Conservation (phyloP, 1,140 invertebrate genomes). For the Drosophila teissieri region DNA sequence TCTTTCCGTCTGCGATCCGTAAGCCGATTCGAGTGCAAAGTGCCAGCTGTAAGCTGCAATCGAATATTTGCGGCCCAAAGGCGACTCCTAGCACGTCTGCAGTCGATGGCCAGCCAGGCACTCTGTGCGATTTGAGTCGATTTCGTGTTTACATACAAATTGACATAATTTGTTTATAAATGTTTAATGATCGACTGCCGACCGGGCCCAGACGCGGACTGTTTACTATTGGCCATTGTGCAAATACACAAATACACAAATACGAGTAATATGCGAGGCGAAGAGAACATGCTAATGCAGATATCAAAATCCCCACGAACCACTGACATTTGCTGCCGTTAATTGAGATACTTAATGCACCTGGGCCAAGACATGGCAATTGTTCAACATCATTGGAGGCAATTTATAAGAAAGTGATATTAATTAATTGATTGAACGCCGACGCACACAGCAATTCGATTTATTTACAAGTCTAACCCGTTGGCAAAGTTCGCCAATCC, state of each 20-base stretch:
- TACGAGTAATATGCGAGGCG: background rate
- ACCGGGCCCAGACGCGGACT: slow-evolving; percentile 34
- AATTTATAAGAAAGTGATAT: slow-evolving; percentile 52
- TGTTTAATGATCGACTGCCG: slow-evolving; percentile 64
- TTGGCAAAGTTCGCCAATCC: slow-evolving; percentile 24
- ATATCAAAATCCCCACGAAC: slow-evolving; percentile 44
- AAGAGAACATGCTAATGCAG: slow-evolving; percentile 58
- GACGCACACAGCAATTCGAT: slow-evolving; percentile 18
- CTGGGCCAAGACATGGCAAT: slow-evolving; percentile 1
- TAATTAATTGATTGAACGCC: slow-evolving; percentile 35
- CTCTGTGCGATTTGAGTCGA: slow-evolving; percentile 40
- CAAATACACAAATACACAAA: slow-evolving; percentile 33
- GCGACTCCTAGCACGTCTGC: slow-evolving; percentile 36
- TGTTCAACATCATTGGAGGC: slow-evolving; percentile 29
- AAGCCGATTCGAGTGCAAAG: slow-evolving; percentile 16
- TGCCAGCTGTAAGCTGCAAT: slow-evolving; percentile 45
- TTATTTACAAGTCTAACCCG: slow-evolving; percentile 55
- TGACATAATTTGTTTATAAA: slow-evolving; percentile 82
- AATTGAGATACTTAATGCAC: slow-evolving; percentile 37
- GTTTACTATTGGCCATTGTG: slow-evolving; percentile 46
- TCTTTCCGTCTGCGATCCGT: slow-evolving; percentile 2
- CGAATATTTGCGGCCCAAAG: slow-evolving; percentile 60
- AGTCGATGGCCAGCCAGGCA: slow-evolving; percentile 38
- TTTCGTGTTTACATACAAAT: slow-evolving; percentile 75
- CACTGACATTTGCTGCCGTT: slow-evolving; percentile 19